Evolutionary conservation across 1,140 invertebrate genomes (phyloP), one percentile per base, ranked within the genome.

Genomic region (Harpegnathos saltator): DNA sequence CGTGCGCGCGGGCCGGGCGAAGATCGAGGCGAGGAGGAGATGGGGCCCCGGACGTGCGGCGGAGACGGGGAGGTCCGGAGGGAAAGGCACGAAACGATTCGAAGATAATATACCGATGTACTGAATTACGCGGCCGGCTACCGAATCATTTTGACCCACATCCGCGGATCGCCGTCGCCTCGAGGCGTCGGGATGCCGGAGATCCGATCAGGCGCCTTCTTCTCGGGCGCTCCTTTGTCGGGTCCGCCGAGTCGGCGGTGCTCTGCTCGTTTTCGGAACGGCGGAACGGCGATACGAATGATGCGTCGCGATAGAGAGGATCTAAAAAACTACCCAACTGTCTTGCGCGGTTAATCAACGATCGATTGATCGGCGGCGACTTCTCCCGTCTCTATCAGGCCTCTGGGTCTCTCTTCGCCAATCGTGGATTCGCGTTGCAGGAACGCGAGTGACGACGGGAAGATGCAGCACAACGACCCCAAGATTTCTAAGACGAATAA

Each of bases 131-230:
- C 83, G 85, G 78, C 82, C 82, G 80, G 89, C 90, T 92, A 91
- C 90, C 91, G 92, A 92, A 92, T 92, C 89, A 92, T 92, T 90
- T 89, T 92, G 91, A 91, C 91, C 91, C 85, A 93, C 89, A 93
- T 92, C 62, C 61, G 61, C 38, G 65, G 19, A 85, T 69, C 63
- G 61, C 63, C 58, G 12, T 85, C 90, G 85, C 72, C 88, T 74
- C 78, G 59, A 82, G 89, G 69, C 63, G 26, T 74, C 69, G 54
- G 72, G 87, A 94, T 69, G 58, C 71, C 84, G 71, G 33, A 61
- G 63, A 85, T 83, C 66, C 56, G 72, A 75, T 75, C 61, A 77
- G 58, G 61, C 77, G 68, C 56, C 63, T 83, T 69, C 29, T 63
- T 83, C 65, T 69, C 33, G 12, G n/a, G 5, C 59, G 48, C 33